Evolutionary conservation across 2,888 invertebrate species (phyloP).

Genomic region (Aphidoletes aphidimyza): DNA sequence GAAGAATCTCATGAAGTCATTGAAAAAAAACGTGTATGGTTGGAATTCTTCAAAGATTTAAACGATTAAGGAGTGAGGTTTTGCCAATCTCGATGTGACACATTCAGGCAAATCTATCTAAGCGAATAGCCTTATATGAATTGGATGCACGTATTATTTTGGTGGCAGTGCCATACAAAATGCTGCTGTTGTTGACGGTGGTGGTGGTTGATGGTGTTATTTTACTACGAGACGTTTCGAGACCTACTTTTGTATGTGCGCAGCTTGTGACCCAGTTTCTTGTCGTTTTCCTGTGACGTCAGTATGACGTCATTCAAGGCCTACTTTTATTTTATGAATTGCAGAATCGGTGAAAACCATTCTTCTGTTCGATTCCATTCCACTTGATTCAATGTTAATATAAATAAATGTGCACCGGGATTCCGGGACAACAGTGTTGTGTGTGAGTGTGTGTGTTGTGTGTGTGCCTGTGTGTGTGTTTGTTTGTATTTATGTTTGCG

Average conservation of each 20-base stretch:
- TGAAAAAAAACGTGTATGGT: no score
- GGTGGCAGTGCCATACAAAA: no score
- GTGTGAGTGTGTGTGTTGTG: no score
- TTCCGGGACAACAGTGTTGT: background rate
- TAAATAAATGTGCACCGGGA: slow-evolving; percentile 49
- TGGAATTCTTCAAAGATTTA: no score
- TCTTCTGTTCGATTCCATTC: slow-evolving; percentile 38
- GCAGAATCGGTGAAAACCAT: slow-evolving; percentile 14
- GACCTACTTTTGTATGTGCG: slow-evolving; percentile 33
- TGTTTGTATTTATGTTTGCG: background rate
- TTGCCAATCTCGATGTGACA: no score
- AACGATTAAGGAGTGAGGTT: no score
- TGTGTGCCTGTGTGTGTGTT: background rate
- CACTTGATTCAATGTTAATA: slow-evolving; percentile 43
- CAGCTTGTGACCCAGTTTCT: slow-evolving; percentile 48
- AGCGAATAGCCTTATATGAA: no score
- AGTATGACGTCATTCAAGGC: slow-evolving; percentile 56
- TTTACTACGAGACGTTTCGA: slow-evolving; percentile 14
- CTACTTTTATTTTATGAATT: slow-evolving; percentile 54
- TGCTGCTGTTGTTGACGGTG: no score
- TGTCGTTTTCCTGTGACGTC: slow-evolving; percentile 56
- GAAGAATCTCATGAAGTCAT: no score
- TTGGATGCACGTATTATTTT: no score
- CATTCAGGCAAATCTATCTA: no score
- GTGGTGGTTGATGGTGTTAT: slow-evolving; percentile 29